Base-by-base conservation (phyloP, 2,888 invertebrate genomes). In the Agrochola macilenta region DNA sequence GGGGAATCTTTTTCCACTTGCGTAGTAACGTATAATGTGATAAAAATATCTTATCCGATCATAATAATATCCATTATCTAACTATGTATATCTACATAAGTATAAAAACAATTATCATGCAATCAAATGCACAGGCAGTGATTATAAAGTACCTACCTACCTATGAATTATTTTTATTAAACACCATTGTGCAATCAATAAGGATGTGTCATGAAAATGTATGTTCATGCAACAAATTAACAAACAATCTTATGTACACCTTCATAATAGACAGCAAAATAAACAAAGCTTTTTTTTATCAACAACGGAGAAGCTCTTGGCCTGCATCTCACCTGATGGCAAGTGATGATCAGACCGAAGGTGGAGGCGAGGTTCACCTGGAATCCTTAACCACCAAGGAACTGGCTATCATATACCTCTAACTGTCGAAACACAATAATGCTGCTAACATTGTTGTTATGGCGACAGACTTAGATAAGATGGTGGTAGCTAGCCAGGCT, bases 121-220 rank as follows among this genome's bases (percentile, higher is more conserved):
- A 75, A 60, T 69, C 23, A 14, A 52, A 69, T 58, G 14, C 5
- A n/a, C 39, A 57, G 58, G 8, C 14, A 23, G 17, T 57, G 39
- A 68, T 68, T 39, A 26, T 63, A 30, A 64, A 58, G 61, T 57
- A n/a, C 14, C 17, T 52, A n/a, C 14, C 17, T 52, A 43, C 35
- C n/a, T 58, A 20, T 30, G 46, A 78, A 60, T 72, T 39, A 49
- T 65, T 78, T 65, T 69, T 39, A 69, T 30, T 58, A 58, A 70
- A 74, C 64, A 58, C 35, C 23, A 72, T 69, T 82, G 54, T 79
- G 69, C 69, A 65, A 82, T 72, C 43, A 49, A 14, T 57, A 20
- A 14, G 26, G 35, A 75, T 66, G 60, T 79, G 60, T 74, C 74
- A 79, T 39, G 52, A 54, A 60, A 26, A 54, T 60, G 12, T 58